These are phyloP conservation scores for Choristoneura rosaceana DNA, from an alignment of 2,888 invertebrate genomes.

Conservation along the genomic window DNA sequence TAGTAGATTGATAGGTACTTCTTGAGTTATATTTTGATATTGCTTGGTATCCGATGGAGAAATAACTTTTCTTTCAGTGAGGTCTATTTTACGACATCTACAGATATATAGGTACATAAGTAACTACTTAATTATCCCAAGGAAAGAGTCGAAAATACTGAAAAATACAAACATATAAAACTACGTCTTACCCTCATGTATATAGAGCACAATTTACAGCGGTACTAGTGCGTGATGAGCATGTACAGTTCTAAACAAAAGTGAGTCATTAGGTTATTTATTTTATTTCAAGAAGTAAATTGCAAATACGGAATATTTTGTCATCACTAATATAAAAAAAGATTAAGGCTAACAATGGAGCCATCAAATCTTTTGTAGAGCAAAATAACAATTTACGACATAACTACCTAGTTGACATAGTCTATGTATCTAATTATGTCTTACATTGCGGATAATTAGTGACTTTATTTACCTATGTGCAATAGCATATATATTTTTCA, in stretches of 20 bases:
- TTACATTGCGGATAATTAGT: too few species aligned
- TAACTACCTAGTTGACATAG: too few species aligned
- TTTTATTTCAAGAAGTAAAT: not conserved
- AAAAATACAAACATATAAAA: not conserved
- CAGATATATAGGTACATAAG: conserved; percentile 18
- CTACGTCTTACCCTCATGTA: not conserved
- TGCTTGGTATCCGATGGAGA: conserved; percentile 1
- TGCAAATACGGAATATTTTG: not conserved
- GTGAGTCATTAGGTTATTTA: not conserved
- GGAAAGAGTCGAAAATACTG: conserved; percentile 16
- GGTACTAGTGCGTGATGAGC: not conserved
- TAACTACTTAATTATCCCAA: conserved; percentile 28
- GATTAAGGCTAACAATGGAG: too few species aligned
- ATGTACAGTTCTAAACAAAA: conserved; percentile 29
- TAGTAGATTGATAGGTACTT: not conserved
- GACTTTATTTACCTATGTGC: too few species aligned
- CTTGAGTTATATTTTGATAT: not conserved
- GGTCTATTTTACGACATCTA: conserved; percentile 29
- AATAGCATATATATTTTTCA: too few species aligned
- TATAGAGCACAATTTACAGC: conserved; percentile 8
- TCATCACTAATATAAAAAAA: too few species aligned
- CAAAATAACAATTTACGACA: too few species aligned
- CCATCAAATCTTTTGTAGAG: too few species aligned
- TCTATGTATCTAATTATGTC: too few species aligned
- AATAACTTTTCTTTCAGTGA: conserved; percentile 9